These are phyloP conservation scores for Metallyticus violacea DNA, from an alignment of 2,888 invertebrate genomes.

Conservation along the genomic window DNA sequence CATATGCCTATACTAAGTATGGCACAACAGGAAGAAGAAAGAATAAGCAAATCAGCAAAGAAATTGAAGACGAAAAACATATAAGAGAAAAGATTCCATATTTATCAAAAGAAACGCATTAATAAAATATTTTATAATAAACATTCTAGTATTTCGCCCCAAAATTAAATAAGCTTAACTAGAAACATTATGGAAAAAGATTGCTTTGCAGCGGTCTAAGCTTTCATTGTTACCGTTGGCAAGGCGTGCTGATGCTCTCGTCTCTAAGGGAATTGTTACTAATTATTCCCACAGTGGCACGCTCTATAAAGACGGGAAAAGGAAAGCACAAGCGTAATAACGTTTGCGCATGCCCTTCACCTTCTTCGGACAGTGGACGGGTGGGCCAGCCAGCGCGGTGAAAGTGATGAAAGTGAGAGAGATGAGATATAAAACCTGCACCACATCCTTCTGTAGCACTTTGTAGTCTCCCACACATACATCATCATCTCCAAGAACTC, in stretches of 20 bases:
- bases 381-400: neutral
- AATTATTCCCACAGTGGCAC: neutral
- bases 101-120: too few relatives aligned
- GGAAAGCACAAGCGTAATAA: neutral
- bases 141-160: too few relatives aligned
- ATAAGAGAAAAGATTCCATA: too few relatives aligned
- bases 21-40: too few relatives aligned
- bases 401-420: neutral
- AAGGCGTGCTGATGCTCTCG: neutral
- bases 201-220: too few relatives aligned
- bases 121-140: too few relatives aligned
- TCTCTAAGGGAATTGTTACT: neutral
- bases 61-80: too few relatives aligned
- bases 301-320: neutral
- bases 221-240: too few relatives aligned
- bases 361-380: neutral
- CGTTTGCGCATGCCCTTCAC: neutral
- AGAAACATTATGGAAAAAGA: too few relatives aligned
- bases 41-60: too few relatives aligned
- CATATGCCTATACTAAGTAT: too few relatives aligned
- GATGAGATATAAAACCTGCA: neutral
- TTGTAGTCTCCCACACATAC: neutral
- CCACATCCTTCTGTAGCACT: neutral
- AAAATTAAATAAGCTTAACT: too few relatives aligned
- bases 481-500: neutral